Conservation (phyloP, 2,888 invertebrate species). For the Barypeithes pellucidus region DNA sequence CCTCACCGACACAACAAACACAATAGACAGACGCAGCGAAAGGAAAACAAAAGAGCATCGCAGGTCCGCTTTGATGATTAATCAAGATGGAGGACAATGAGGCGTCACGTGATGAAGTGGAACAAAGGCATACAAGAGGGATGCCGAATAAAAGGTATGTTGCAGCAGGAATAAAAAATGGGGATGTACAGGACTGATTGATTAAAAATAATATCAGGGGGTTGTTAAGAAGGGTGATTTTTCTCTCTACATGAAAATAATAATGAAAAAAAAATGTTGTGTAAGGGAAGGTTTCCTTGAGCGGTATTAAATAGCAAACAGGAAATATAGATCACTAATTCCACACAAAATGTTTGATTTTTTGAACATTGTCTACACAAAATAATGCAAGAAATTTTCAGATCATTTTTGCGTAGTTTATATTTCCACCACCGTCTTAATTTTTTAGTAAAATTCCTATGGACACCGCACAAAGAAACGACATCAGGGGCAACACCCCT, state of each 20-base stretch:
- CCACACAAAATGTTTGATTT: too few relatives aligned
- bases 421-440: too few relatives aligned
- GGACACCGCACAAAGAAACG: conserved; percentile 9
- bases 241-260: not conserved
- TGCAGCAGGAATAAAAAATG: conserved; percentile 28
- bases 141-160: conserved; percentile 50
- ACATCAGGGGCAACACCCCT: conserved; percentile 25
- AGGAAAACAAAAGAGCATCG: conserved; percentile 33
- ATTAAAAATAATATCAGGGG: conserved; percentile 28
- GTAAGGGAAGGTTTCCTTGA: too few relatives aligned
- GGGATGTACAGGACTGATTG: conserved; percentile 9
- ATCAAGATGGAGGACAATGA: conserved; percentile 44
- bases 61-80: conserved; percentile 24
- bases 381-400: not conserved
- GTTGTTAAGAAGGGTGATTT: not conserved
- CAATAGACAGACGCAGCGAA: not conserved
- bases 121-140: conserved; percentile 33
- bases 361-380: too few relatives aligned
- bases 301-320: too few relatives aligned
- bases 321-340: too few relatives aligned
- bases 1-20: conserved; percentile 3
- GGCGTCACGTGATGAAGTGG: conserved; percentile 34
- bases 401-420: not conserved
- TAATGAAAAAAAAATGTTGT: too few relatives aligned
- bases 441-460: conserved; percentile 17